Percentiles rank a stretch among this genome's conserved stretches.
Conservation (phyloP, 2,888 invertebrate species). For the Meghimatium bilineatum region DNA sequence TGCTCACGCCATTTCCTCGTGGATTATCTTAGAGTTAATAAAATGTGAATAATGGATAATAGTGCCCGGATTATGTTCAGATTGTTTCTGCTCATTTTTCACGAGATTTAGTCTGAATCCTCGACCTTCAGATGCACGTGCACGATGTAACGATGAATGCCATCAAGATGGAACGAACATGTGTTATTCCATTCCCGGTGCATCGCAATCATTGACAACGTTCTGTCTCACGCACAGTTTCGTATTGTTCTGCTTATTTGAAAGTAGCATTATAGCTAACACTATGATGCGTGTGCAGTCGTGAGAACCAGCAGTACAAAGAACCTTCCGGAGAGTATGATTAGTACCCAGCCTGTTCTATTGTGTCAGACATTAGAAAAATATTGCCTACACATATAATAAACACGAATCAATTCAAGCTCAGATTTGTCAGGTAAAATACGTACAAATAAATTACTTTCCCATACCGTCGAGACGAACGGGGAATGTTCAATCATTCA, state of each 20-base stretch:
- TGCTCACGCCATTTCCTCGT: constrained; percentile 25
- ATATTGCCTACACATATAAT: too few relatives aligned
- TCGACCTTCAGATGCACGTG: neutral
- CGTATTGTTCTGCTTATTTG: neutral
- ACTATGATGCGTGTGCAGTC: neutral
- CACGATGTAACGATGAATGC: constrained; percentile 9
- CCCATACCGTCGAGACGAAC: too few relatives aligned
- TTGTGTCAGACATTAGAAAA: too few relatives aligned
- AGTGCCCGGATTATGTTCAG: neutral
- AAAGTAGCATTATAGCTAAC: neutral
- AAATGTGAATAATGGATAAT: neutral
- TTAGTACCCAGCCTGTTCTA: neutral
- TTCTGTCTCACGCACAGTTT: neutral
- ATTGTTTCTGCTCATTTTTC: neutral
- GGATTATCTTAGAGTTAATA: constrained; percentile 5
- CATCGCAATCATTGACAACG: neutral
- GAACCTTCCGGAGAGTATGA: neutral
- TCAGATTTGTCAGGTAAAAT: too few relatives aligned
- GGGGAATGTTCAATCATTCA: too few relatives aligned
- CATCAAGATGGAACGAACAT: neutral
- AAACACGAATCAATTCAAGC: too few relatives aligned
- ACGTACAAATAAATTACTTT: too few relatives aligned
- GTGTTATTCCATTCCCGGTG: neutral
- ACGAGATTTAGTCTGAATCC: too few relatives aligned
- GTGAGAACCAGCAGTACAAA: neutral